A percentile compares a stretch with the other conserved stretches of the same genome.
phyloP scores from a whole-genome alignment of 1,140 invertebrate genomes.

The Tetranychus cinnabarinus region DNA sequence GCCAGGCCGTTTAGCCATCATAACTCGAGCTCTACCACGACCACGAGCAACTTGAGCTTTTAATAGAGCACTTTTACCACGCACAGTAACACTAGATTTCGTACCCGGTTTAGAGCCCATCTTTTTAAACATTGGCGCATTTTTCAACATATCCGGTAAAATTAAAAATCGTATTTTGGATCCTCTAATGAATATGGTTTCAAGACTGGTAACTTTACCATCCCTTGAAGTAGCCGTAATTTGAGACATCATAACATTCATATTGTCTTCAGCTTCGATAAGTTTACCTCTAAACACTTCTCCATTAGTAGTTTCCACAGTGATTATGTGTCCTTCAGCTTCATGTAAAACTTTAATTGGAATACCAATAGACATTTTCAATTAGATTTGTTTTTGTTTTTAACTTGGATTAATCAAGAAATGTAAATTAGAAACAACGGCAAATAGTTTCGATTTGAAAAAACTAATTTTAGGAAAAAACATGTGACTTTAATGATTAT shows the following conservation, averaged over 20 bases:
- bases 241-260: conserved; percentile 84
- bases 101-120: conserved; percentile 19
- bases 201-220: conserved; percentile 51
- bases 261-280: conserved; percentile 97
- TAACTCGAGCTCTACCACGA: not conserved
- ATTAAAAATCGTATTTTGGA: conserved; percentile 98
- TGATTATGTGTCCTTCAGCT: conserved; percentile 95
- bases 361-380: conserved; percentile 39
- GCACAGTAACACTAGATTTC: conserved; percentile 23
- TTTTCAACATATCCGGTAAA: conserved; percentile 97
- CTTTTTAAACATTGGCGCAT: conserved; percentile 99
- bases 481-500: too few species aligned
- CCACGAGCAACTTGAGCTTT: conserved; percentile 46
- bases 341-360: conserved; percentile 99
- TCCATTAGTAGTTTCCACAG: conserved; percentile 89
- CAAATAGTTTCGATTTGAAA: too few species aligned
- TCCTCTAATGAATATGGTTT: conserved; percentile 94
- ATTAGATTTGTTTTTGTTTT: too few species aligned
- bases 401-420: too few species aligned
- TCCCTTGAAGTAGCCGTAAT: conserved; percentile 62
- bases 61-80: conserved; percentile 88
- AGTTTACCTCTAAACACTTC: conserved; percentile 95
- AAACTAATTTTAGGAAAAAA: too few species aligned
- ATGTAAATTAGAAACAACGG: too few species aligned
- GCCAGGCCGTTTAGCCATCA: not conserved